A percentile compares a stretch with the other conserved stretches of the same genome.
Evolutionary conservation across 2,888 invertebrate species (phyloP).

Genomic region (Galerucella nymphaeae): DNA sequence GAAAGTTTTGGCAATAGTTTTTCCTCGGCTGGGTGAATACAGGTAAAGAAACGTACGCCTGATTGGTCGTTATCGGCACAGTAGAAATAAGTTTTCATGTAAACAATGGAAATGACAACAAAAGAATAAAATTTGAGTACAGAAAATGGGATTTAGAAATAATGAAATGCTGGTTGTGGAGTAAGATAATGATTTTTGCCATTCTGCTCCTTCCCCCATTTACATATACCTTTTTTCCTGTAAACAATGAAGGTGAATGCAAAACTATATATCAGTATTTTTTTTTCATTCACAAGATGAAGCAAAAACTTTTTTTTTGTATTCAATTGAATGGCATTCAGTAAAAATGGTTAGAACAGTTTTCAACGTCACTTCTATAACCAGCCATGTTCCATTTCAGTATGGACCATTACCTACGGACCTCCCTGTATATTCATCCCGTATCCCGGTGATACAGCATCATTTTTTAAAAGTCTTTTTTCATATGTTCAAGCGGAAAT

Average conservation of each 20-base stretch:
- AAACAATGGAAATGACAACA: background rate
- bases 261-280: too few relatives aligned
- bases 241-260: too few relatives aligned
- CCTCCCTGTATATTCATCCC: background rate
- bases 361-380: too few relatives aligned
- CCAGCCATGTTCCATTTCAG: background rate
- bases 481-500: background rate
- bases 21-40: background rate
- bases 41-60: conserved; percentile 3
- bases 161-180: background rate
- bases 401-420: background rate
- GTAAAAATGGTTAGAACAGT: too few relatives aligned
- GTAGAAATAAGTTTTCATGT: background rate
- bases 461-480: background rate
- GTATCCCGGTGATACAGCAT: background rate
- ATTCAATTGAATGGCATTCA: too few relatives aligned
- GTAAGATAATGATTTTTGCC: too few relatives aligned
- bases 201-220: too few relatives aligned
- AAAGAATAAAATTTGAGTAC: background rate
- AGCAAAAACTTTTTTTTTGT: too few relatives aligned
- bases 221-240: too few relatives aligned
- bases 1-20: background rate
- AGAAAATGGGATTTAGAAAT: background rate
- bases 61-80: background rate
- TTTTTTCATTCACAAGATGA: too few relatives aligned